phyloP scores from a whole-genome alignment of 2,888 invertebrate species.

The Lottia scabra region DNA sequence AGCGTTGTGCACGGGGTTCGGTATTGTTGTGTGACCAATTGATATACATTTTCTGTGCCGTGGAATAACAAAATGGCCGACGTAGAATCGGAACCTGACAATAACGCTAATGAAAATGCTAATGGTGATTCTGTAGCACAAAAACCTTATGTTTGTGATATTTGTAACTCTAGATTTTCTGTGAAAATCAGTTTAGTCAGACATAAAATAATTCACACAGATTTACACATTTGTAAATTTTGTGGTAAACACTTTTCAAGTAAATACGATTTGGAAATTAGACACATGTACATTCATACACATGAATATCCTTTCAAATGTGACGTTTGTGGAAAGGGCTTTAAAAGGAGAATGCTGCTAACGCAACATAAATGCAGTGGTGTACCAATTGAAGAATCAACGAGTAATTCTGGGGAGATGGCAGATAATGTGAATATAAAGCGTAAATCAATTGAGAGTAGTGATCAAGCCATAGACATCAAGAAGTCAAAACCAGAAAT shows the following conservation, averaged over 20 bases:
- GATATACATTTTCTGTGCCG: no score
- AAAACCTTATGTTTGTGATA: background rate
- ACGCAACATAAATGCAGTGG: background rate
- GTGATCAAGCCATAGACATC: no score
- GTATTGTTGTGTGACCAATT: no score
- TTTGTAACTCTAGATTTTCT: background rate
- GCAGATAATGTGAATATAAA: no score
- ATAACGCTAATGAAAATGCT: background rate
- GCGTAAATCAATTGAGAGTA: no score
- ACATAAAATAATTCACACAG: background rate
- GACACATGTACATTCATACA: conserved; percentile 1
- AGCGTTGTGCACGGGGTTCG: no score
- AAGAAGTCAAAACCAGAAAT: no score
- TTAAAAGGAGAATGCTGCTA: background rate
- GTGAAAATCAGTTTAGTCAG: background rate
- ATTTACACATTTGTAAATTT: background rate
- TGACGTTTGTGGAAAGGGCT: background rate
- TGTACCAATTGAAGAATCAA: no score
- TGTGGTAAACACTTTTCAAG: background rate
- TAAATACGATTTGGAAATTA: background rate
- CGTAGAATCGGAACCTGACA: background rate
- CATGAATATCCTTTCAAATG: background rate
- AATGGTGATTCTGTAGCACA: background rate
- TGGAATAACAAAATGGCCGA: background rate
- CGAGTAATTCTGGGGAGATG: no score